Base-by-base conservation (phyloP, 2,797 vertebrate species). In the Florisuga fusca region DNA sequence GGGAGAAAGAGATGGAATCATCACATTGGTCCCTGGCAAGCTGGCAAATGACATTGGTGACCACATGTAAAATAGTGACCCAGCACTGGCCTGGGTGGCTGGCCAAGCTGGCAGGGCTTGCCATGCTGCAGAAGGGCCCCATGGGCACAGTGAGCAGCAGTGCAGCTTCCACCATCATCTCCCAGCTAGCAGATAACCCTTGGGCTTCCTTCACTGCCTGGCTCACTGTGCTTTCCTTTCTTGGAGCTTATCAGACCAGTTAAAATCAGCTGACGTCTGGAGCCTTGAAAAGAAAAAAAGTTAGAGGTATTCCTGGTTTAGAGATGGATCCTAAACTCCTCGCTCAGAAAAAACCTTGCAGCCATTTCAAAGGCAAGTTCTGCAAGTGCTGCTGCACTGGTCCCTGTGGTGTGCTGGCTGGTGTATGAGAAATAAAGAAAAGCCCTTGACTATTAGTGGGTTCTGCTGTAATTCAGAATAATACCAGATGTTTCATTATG, bases 401-500 rank as follows among this genome's bases (percentile, higher is more conserved):
- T 85, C 92, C 87, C 89, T 41, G 2, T 4, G 71, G 87, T 27
- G 18, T 45, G 5, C 38, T 36, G 87, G 13, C 74, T 93, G 87
- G 48, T 86, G 87, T 62, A 64, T 15, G 67, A 90, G 74, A 82
- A 90, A 91, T 50, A 89, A 61, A 91, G 84, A 84, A 93, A 87
- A 91, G 84, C 68, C 77, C 61, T 72, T 78, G 89, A 80, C 91
- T 92, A 58, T 93, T 91, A 90, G 77, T 6, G 38, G 72, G 89
- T 89, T 94, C 85, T 1, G 8, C 90, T 92, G 87, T 86, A 90
- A 94, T 94, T 93, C 93, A 91, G 87, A 96, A 91, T 89, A 88
- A 93, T 95, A 91, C 84, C 95, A 95, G 94, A 96, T 94, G 89
- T 96, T 96, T 95, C 93, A 89, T 92, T 85, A 43, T 87, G 80